A percentile compares a stretch with the other conserved stretches of the same genome.
Evolutionary conservation across 92 coral and sea anemone species (phyloP).

Genomic region (Palythoa caribaeorum): DNA sequence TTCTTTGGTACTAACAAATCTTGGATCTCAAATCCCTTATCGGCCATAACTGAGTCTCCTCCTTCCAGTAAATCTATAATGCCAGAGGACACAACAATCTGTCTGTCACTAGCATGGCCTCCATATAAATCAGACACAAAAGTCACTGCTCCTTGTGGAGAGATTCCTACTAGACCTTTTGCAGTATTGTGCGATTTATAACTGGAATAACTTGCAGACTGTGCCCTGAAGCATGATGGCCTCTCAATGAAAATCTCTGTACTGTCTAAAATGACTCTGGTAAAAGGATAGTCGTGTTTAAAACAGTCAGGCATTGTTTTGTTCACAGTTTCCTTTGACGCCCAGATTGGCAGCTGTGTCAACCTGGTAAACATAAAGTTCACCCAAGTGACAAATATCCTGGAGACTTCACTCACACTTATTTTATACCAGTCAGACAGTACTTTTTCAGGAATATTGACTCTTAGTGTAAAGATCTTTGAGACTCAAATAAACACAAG

Average conservation of each 20-base stretch:
- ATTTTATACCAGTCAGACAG: slow-evolving; percentile 49
- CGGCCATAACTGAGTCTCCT: slow-evolving; percentile 79
- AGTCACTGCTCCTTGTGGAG: slow-evolving; percentile 68
- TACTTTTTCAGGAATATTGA: slow-evolving; percentile 61
- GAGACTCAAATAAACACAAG: too few relatives aligned
- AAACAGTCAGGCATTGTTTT: slow-evolving; percentile 65
- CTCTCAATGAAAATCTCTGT: slow-evolving; percentile 67
- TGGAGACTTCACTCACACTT: slow-evolving; percentile 28
- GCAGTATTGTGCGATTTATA: slow-evolving; percentile 58
- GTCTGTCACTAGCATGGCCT: slow-evolving; percentile 80
- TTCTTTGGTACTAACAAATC: slow-evolving; percentile 30
- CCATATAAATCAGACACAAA: slow-evolving; percentile 78
- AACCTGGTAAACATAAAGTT: slow-evolving; percentile 61
- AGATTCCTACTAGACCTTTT: slow-evolving; percentile 70
- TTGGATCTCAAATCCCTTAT: slow-evolving; percentile 59
- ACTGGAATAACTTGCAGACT: slow-evolving; percentile 65
- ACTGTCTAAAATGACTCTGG: slow-evolving; percentile 69
- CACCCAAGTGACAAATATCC: slow-evolving; percentile 68
- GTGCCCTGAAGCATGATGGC: slow-evolving; percentile 73
- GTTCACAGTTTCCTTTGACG: slow-evolving; percentile 53
- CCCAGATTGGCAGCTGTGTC: slow-evolving; percentile 63
- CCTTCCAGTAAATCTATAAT: slow-evolving; percentile 58
- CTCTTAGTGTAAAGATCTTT: too few relatives aligned
- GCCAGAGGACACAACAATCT: slow-evolving; percentile 67
- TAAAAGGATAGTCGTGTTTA: slow-evolving; percentile 61